Percentiles rank a stretch among this genome's conserved stretches.
Evolutionary conservation across 53 echinoderm and acorn worm species (phyloP).

Genomic region (Crossaster papposus): DNA sequence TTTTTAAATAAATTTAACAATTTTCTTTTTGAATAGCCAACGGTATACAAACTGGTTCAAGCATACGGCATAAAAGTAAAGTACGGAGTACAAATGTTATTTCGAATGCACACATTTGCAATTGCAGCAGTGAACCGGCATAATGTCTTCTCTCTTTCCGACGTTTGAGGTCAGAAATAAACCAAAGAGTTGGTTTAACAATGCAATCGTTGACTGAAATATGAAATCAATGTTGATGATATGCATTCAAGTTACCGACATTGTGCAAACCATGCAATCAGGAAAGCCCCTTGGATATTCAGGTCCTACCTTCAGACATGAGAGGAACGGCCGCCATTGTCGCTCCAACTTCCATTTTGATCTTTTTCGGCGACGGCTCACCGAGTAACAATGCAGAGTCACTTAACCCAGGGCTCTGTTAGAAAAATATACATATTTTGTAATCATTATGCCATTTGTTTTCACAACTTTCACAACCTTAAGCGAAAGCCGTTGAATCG

Average conservation of each 20-base stretch:
- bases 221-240: not conserved
- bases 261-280: slow-evolving; percentile 20
- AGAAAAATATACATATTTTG: too few relatives aligned
- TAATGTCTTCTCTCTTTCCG: too few relatives aligned
- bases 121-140: too few relatives aligned
- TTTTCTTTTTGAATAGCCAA: too few relatives aligned
- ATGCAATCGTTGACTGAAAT: not conserved
- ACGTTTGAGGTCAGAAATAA: not conserved
- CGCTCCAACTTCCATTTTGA: slow-evolving; percentile 54
- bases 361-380: slow-evolving; percentile 78
- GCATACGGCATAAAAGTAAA: too few relatives aligned
- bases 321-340: not conserved
- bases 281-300: slow-evolving; percentile 16
- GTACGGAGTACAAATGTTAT: too few relatives aligned
- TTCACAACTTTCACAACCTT: too few relatives aligned
- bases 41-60: too few relatives aligned
- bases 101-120: too few relatives aligned
- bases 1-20: not conserved
- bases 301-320: slow-evolving; percentile 31
- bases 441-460: too few relatives aligned
- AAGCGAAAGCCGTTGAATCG: too few relatives aligned
- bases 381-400: not conserved
- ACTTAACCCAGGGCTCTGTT: too few relatives aligned
- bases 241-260: not conserved
- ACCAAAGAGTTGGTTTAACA: not conserved